Base-by-base conservation (phyloP, 2,797 vertebrate species). In the Myripristis jacobus region DNA sequence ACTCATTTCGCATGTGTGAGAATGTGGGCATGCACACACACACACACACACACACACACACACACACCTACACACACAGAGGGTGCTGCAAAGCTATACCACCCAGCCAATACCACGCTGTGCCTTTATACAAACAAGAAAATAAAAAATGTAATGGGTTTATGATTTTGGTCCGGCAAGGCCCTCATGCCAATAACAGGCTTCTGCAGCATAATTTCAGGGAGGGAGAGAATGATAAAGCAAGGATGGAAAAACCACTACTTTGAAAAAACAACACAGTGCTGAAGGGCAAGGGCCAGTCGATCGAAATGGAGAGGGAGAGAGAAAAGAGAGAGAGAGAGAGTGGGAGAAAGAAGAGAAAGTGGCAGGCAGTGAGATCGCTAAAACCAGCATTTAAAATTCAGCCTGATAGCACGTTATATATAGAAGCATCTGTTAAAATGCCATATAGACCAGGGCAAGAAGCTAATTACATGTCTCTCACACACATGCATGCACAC, bases 361-460 rank as follows among this genome's bases (percentile, higher is more conserved):
- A 76, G 72, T 58, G 46, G 73, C 52, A 79, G 34, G 36, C 63
- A 81, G 53, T 47, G 54, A 62, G 50, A 75, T 29, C 41, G 67
- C 73, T 68, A 51, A 59, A 77, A 70, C 77, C 55, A 18, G 69
- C 75, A 75, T 73, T 81, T 68, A 63, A 36, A 55, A 47, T 69
- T 80, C 74, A 66, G 71, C 44, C 78, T 90, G 86, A 91, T 91
- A 88, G 75, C 53, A 56, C 54, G 59, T 86, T 80, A 91, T 87
- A 91, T 92, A 88, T 91, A 92, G 85, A 91, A 86, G 86, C 82
- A 79, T 89, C 86, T 84, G 87, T 93, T 93, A 92, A 92, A 94
- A 92, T 86, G 82, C 86, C 82, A 92, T 93, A 85, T 74, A 88
- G 77, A 79, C 75, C 70, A 79, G 81, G 88, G 77, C 53, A 83